Base-by-base conservation (phyloP, 2,797 vertebrate genomes). In the Acanthornis magna region DNA sequence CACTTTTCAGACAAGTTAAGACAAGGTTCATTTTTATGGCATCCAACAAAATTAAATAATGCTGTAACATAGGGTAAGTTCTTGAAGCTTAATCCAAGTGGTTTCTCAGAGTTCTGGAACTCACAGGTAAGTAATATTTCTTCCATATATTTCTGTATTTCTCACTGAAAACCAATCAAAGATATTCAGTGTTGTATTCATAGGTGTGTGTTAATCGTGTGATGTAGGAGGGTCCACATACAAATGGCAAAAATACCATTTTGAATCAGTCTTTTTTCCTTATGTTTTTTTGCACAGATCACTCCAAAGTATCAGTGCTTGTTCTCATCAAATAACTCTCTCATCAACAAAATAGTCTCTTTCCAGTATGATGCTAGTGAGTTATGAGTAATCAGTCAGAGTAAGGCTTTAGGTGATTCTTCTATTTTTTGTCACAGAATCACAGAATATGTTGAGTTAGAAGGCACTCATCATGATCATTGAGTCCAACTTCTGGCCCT, bases 21-120 rank as follows among this genome's bases (percentile, higher is more conserved):
- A 32, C 10, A 45, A 13, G 0, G 0, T 42, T 61, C 7, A 9
- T 83, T 79, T 89, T 63, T 60, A 36, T 5, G 3, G 7, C 43
- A 75, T 36, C 12, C 20, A 84, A 8, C 17, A 83, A 85, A 84
- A 74, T 50, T 55, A 73, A 76, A 25, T 53, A 43, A 40, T 83
- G 25, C 25, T 45, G 5, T 86, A 53, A 45, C 4, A 8, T 40
- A 50, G 11, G 25, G 6, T 66, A 38, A 22, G 11, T 70, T 66
- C 57, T 50, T 77, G 40, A 75, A 84, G 29, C 20, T 58, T 22
- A 67, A 77, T 70, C 15, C 12, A 47, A 54, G 30, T n/a, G 51
- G 11, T 74, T 80, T 73, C 27, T 84, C 48, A 36, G 50, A 32
- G 19, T 83, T 80, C 38, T 42, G 57, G 30, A 85, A 18, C 10